These are phyloP conservation scores for Podotricha telesiphe DNA, from an alignment of 2,888 invertebrate genomes.

Conservation along the genomic window DNA sequence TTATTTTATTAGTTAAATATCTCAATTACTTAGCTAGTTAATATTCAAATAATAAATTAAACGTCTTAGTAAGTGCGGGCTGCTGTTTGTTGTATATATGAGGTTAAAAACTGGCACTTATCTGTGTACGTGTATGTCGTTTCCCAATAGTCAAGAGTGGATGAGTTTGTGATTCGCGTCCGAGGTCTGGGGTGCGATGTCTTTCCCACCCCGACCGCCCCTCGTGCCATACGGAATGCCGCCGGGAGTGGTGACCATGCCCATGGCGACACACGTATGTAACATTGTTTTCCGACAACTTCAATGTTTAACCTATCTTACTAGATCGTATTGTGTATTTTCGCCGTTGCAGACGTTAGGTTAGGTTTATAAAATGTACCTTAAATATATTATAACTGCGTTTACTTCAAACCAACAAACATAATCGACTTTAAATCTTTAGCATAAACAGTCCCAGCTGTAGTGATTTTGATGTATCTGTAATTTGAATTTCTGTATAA, in stretches of 20 bases:
- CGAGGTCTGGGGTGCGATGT: slow-evolving; percentile 84
- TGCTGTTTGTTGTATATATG: slow-evolving; percentile 15
- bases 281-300: slow-evolving; percentile 38
- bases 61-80: background rate
- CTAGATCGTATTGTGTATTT: background rate
- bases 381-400: background rate
- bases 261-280: slow-evolving; percentile 89
- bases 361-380: slow-evolving; percentile 5
- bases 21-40: slow-evolving; percentile 16
- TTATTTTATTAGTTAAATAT: slow-evolving; percentile 33
- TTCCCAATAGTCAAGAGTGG: slow-evolving; percentile 43
- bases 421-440: background rate
- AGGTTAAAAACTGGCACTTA: slow-evolving; percentile 20
- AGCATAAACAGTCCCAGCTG: background rate
- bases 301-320: slow-evolving; percentile 33
- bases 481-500: background rate
- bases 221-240: slow-evolving; percentile 90
- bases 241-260: slow-evolving; percentile 89
- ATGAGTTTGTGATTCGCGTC: slow-evolving; percentile 44
- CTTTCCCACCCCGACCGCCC: slow-evolving; percentile 94
- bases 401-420: background rate
- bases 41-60: slow-evolving; percentile 12
- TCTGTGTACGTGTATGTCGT: slow-evolving; percentile 45
- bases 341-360: background rate
- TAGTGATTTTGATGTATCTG: background rate